Evolutionary conservation across 2,888 invertebrate genomes (phyloP), one percentile per base, ranked within the genome.

Genomic region (Lycaena phlaeas): DNA sequence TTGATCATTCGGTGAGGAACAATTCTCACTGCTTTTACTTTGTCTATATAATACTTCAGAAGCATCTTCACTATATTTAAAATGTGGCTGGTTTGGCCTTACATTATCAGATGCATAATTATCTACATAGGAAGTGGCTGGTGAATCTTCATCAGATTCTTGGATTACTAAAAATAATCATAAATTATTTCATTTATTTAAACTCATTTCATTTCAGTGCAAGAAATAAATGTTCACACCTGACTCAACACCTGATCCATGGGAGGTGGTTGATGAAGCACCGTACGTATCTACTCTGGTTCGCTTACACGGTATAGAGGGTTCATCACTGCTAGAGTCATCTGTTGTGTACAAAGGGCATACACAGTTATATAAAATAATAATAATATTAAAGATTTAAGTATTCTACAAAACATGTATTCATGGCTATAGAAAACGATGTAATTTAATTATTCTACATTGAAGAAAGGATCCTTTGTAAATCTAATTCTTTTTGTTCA

Each of bases 221-320:
- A n/a, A 29, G 27, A 39, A 36, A 36, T 31, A 39, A 40, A 30
- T 9, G 5, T 50, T 43, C n/a, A n/a, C n/a, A n/a, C n/a, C n/a
- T n/a, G n/a, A n/a, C n/a, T n/a, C n/a, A n/a, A n/a, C n/a, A 82
- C 82, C 69, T 50, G 81, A 81, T 27, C 76, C 77, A 57, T 77
- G 71, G 11, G 81, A 81, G 28, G 78, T 77, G n/a, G 76, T 78
- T 17, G 82, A 81, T 15, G 78, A 77, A 34, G 79, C 74, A 27
- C 74, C 77, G 47, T 60, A 70, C 5, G 78, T 79, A 43, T 82
- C 68, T 1, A 66, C 50, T 41, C 82, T 62, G 2, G 56, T 46
- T 18, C 79, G 63, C 53, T 82, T 82, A 1, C 67, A 66, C 26
- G 78, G 64, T 7, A 62, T 50, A 18, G 63, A 42, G 44, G 61